Evolutionary conservation across 2,797 vertebrate species (phyloP).

Genomic region (Chromis chromis): DNA sequence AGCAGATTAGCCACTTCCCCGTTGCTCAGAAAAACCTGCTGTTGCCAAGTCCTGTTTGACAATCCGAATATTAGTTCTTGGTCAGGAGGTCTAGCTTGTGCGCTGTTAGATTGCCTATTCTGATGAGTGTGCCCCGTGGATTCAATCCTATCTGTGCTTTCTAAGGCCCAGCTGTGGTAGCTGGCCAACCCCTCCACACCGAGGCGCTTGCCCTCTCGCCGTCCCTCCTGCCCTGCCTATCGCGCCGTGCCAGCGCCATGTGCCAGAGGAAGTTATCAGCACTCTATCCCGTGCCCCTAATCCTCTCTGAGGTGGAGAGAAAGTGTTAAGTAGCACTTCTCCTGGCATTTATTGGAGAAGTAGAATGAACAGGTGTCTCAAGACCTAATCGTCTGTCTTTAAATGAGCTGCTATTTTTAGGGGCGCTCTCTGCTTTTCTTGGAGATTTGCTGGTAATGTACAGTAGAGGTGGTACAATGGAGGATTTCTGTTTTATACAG

Average conservation of each 20-base stretch:
- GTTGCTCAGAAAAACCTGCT: constrained; percentile 72
- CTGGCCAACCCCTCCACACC: constrained; percentile 63
- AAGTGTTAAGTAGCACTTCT: constrained; percentile 72
- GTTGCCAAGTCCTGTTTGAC: constrained; percentile 79
- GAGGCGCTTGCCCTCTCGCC: constrained; percentile 49
- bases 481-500: constrained; percentile 39
- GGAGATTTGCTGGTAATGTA: constrained; percentile 49
- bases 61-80: constrained; percentile 79
- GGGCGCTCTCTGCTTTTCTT: constrained; percentile 36
- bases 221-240: constrained; percentile 56
- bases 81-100: constrained; percentile 72
- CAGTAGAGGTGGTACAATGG: constrained; percentile 38
- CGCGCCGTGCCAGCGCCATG: constrained; percentile 55
- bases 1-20: constrained; percentile 80
- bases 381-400: constrained; percentile 64
- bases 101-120: constrained; percentile 71
- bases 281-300: constrained; percentile 65
- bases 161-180: constrained; percentile 74
- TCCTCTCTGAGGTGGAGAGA: constrained; percentile 65
- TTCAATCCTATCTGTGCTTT: constrained; percentile 73
- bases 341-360: constrained; percentile 65
- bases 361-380: constrained; percentile 74
- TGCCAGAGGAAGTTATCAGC: constrained; percentile 76
- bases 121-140: constrained; percentile 63
- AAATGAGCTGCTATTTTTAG: constrained; percentile 76